Conservation (phyloP, 2,113 vertebrate species). For the Neolamprologus sp. region DNA sequence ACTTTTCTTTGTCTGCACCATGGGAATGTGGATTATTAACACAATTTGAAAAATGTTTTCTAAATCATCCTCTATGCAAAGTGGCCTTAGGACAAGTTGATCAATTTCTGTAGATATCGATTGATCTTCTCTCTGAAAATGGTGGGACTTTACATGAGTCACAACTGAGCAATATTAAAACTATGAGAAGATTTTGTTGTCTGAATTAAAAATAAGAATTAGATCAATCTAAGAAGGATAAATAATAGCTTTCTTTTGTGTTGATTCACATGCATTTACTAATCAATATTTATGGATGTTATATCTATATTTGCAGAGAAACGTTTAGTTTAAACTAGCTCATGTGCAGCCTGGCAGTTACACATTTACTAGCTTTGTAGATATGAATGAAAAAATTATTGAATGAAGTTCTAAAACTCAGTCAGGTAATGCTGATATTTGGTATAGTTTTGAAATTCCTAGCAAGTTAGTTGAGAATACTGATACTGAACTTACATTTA, state of each 20-base stretch:
- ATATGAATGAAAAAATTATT: background rate
- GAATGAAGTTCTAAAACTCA: background rate
- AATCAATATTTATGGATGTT: background rate
- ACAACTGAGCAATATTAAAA: background rate
- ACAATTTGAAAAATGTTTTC: background rate
- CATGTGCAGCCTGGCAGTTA: background rate
- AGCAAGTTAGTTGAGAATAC: background rate
- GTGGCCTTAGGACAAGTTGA: background rate
- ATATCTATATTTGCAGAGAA: background rate
- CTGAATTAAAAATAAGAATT: background rate
- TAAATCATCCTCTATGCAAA: background rate
- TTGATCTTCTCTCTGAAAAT: background rate
- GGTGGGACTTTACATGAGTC: background rate
- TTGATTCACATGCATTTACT: background rate
- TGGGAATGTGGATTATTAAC: background rate
- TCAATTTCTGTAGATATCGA: accelerated
- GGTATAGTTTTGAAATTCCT: background rate
- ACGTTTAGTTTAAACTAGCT: background rate
- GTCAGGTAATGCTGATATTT: background rate
- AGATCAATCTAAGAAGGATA: background rate
- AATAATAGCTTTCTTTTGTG: background rate
- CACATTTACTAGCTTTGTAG: background rate
- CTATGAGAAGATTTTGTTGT: background rate
- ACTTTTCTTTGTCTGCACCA: background rate
- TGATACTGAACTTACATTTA: background rate